Base-by-base conservation (phyloP, 2,113 vertebrate genomes). In the Ibidorhyncha struthersii region DNA sequence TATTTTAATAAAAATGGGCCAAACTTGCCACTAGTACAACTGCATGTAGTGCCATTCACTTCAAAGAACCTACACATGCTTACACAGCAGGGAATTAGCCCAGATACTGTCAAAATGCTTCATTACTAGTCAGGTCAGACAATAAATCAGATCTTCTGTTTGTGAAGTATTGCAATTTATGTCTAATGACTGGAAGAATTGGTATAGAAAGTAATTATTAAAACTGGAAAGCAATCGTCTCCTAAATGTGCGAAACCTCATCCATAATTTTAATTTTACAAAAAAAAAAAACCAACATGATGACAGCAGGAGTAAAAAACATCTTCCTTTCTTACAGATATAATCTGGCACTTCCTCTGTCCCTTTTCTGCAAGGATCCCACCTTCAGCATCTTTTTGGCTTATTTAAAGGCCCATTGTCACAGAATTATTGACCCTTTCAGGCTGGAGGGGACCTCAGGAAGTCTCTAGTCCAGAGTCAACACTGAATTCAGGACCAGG, bases 41-140 rank as follows among this genome's bases (percentile, higher is more conserved):
- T 83, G 40, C 34, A n/a, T 25, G 45, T 71, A 87, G 34, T 38
- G 19, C 9, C 78, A 69, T 89, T 82, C 56, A 92, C 81, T 93
- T 82, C 70, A 61, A 95, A 84, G 83, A 63, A 82, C 47, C 21
- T 89, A 82, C 53, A 76, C 47, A 79, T 77, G 86, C 67, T 95
- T 95, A 93, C 62, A 84, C 81, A 94, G 73, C 49, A 96, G 66
- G 43, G 73, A 93, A 89, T 87, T 82, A 90, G 53, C 73, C 53
- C 81, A 93, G 62, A 72, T 85, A 87, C 53, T 77, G 34, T 77
- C 78, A 94, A 90, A 96, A 82, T 66, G 45, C 58, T 76, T 94
- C 84, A 94, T 96, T 94, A 89, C 32, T 80, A 90, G 58, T 95
- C 86, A 89, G 78, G 73, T 93, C 94, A 94, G 89, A 94, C 56